phyloP scores from a whole-genome alignment of 2,113 vertebrate species.

The Epinephelus moara region DNA sequence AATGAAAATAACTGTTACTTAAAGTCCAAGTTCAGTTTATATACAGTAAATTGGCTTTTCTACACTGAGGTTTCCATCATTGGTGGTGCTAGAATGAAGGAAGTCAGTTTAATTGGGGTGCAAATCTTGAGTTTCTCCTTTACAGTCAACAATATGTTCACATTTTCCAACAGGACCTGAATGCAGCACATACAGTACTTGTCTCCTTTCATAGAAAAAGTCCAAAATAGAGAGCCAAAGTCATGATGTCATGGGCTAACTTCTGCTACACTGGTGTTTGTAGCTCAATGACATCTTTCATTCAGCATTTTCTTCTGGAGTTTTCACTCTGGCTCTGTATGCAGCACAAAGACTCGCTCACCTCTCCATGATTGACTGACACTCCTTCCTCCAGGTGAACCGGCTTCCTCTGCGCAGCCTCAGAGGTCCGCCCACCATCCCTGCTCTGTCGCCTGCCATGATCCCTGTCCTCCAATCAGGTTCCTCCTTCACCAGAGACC shows the following conservation, averaged over 20 bases:
- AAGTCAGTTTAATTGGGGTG: background rate
- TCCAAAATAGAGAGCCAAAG: background rate
- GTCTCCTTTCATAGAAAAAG: background rate
- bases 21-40: background rate
- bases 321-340: no score
- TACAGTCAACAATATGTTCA: background rate
- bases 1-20: background rate
- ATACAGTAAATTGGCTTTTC: no score
- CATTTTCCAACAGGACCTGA: background rate
- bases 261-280: no score
- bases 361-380: slow-evolving; percentile 90
- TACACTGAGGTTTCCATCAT: no score
- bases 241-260: background rate
- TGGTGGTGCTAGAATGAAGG: background rate
- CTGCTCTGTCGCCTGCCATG: slow-evolving; percentile 76
- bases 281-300: no score
- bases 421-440: slow-evolving; percentile 80
- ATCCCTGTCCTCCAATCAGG: slow-evolving; percentile 86
- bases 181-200: background rate
- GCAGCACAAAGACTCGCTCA: slow-evolving; percentile 44
- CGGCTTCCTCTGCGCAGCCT: slow-evolving; percentile 87
- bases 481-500: slow-evolving; percentile 87
- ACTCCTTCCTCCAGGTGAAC: slow-evolving; percentile 91
- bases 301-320: no score
- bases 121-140: background rate